Evolutionary conservation across 1,140 invertebrate species (phyloP), one percentile per base, ranked within the genome.

Genomic region (Papilio polytes): DNA sequence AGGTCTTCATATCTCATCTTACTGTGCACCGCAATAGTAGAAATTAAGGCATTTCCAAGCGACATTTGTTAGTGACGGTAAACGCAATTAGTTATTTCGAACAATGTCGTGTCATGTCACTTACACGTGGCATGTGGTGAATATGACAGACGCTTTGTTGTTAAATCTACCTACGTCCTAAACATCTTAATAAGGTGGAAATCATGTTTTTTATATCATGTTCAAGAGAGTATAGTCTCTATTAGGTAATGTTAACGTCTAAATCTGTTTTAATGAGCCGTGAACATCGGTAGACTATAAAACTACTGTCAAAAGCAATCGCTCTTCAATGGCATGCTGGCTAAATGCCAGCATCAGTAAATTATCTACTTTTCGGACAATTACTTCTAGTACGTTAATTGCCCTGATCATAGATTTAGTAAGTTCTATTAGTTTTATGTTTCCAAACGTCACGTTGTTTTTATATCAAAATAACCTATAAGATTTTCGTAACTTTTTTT

Each of bases 311-410:
- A 70, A 31, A 70, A 70, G 63, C 63, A 70, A 70, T 70, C 26
- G 63, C 63, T 70, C 63, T 70, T 70, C 12, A 70, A 26, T 70
- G 63, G 12, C 22, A 70, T 70, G 12, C 15, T 70, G 63, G 63
- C 63, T 18, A 31, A 12, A 70, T 31, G 63, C 63, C 63, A 70
- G 26, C 8, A 13, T 99, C 46, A 13, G 63, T 70, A 36, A 70
- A 70, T 70, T 70, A 70, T 70, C 63, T 70, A 70, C 13, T 70
- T 70, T 70, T 70, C 63, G 3, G 63, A 1, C 26, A 70, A 70
- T 70, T 70, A 70, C 63, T 18, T 70, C 6, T 70, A 15, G 4
- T 36, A 31, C 26, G 26, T 70, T 70, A 70, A 70, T 70, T 70
- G 63, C 63, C 13, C 10, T 26, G 15, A 9, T 70, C 59, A 70